Evolutionary conservation across 2,113 vertebrate genomes (phyloP), one percentile per base, ranked within the genome.

Genomic region (Arizona elegans): DNA sequence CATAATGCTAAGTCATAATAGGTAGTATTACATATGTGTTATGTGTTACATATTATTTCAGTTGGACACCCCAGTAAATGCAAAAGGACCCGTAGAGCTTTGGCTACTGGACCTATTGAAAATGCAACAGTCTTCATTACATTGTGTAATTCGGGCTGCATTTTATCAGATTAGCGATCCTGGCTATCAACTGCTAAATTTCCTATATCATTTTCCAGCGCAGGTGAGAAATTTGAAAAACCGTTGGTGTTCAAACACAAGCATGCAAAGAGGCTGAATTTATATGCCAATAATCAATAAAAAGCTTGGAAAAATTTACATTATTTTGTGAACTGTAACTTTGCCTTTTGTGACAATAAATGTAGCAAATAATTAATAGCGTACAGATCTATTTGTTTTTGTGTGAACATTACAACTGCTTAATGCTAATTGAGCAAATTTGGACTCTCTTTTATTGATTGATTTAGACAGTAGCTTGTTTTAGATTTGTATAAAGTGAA

Each of bases 31-130:
- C 19, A 43, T 23, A 81, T 81, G 17, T 81, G 33, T 38, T 81
- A 81, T 43, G n/a, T 75, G 65, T 62, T 62, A 62, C 59, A 6
- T 24, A 92, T 87, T 95, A 95, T 97, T 97, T 94, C 91, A 98
- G 98, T 94, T 99, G 95, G 97, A 98, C 93, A 92, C 3, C 55
- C 94, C 98, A 58, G 96, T 99, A 86, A 94, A 98, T 96, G 98
- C 98, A 92, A 98, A 98, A 96, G 98, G 98, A 91, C 97, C 98
- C 8, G 98, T 98, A 54, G 98, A 99, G 96, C 95, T 98, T 92
- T 99, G 98, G 98, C 97, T 99, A 89, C 95, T 98, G 89, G 94
- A 98, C 13, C 95, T 99, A 93, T 90, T 98, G 93, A 93, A 93
- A 94, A 92, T 97, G 92, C 98, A 98, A 91, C 98, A 98, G 96